These are phyloP conservation scores for Sylvilagus floridanus DNA, from an alignment of 2,797 vertebrate genomes.

Conservation along the genomic window DNA sequence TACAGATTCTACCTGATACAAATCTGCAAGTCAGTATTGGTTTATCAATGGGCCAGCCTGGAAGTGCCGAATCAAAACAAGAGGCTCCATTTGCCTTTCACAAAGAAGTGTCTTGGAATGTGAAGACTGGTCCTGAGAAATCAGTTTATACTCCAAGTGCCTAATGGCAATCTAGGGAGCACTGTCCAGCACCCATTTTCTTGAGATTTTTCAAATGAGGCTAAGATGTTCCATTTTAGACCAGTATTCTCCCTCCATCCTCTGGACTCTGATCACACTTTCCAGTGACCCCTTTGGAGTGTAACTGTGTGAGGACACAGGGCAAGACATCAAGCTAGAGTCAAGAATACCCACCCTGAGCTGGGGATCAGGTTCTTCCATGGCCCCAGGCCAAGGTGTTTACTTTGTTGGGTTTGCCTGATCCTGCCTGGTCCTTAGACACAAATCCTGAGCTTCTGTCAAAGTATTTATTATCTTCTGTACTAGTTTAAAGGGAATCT, in stretches of 20 bases:
- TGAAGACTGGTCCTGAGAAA: not conserved
- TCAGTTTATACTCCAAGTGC: not conserved
- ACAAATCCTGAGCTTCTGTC: not conserved
- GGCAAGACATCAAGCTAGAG: not conserved
- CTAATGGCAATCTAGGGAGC: not conserved
- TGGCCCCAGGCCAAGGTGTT: not conserved
- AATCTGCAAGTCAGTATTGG: not conserved
- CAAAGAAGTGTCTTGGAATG: not conserved
- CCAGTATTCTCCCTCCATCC: not conserved
- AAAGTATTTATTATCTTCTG: not conserved
- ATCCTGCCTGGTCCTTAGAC: not conserved
- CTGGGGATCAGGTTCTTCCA: not conserved
- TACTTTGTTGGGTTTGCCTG: not conserved
- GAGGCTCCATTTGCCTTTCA: not conserved
- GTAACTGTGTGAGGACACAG: not conserved
- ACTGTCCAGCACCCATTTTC: not conserved
- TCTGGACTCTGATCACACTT: not conserved
- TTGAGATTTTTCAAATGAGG: not conserved
- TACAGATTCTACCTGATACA: not conserved
- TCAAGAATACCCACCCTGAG: not conserved
- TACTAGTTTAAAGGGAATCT: not conserved
- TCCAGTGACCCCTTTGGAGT: not conserved
- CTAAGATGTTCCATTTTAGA: not conserved
- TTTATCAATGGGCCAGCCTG: not conserved
- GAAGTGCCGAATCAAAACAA: not conserved